Evolutionary conservation across 2,113 vertebrate species (phyloP), one percentile per base, ranked within the genome.

Genomic region (Rhagologus leucostigma): DNA sequence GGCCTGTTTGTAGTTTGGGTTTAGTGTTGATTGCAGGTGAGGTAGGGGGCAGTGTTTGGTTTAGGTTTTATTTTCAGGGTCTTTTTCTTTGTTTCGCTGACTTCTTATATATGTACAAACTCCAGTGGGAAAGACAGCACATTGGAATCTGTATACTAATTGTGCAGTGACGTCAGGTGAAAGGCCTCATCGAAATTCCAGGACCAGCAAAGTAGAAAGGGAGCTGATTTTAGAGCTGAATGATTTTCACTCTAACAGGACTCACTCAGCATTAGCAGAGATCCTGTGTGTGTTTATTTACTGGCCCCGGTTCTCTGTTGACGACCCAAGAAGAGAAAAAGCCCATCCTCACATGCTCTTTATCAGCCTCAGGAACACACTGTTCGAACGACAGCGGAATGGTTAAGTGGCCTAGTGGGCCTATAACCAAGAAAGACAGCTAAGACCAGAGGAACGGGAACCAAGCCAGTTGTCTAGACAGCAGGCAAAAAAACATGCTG

Each of bases 401-500:
- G n/a, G 90, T 67, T 81, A 95, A 95, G 87, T 88, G 84, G 67
- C 90, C 90, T 75, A 86, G 68, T 92, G 79, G 87, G 90, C 87
- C 95, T 75, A 80, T 63, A 87, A 94, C 74, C 94, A 90, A 93
- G 56, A 90, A 83, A 83, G 82, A 78, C 46, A 77, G 71, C 93
- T 65, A 74, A 76, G 63, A 83, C 44, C 29, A 2, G 82, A 74
- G 71, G 60, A 90, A 78, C 14, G 56, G 93, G 93, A 94, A 81
- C 60, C 12, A 29, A 83, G 93, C 93, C 95, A 95, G 84, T 83
- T 94, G 95, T 96, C 96, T 96, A 96, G 96, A 96, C 95, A 96
- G 93, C 85, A 96, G 82, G 95, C 90, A 93, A 81, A 94, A 95
- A 94, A 87, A n/a, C 84, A 96, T 5, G 52, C 85, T 3, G 24